phyloP scores from a whole-genome alignment of 2,888 invertebrate species.

The Drepanosiphum platanoidis region DNA sequence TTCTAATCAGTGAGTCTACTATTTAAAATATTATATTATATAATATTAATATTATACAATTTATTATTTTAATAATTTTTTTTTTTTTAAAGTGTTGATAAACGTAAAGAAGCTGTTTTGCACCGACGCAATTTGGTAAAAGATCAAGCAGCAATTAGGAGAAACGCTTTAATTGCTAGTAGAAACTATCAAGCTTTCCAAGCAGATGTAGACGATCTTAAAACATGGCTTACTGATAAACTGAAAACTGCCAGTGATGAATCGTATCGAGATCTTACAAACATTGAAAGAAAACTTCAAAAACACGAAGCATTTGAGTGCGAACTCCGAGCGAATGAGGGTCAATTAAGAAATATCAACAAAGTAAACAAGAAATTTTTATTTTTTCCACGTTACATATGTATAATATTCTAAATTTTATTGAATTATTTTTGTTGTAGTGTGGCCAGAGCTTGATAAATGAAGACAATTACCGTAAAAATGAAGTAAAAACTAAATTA shows the following conservation, averaged over 20 bases:
- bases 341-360: constrained; percentile 86
- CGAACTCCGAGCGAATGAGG: constrained; percentile 93
- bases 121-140: constrained; percentile 80
- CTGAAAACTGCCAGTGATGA: constrained; percentile 90
- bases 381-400: background rate
- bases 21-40: background rate
- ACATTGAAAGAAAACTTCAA: constrained; percentile 90
- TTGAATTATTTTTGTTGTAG: constrained; percentile 65
- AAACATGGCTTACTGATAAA: constrained; percentile 92
- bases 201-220: constrained; percentile 89
- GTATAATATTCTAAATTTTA: background rate
- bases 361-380: constrained; percentile 69
- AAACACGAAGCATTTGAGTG: constrained; percentile 97
- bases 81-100: constrained; percentile 74
- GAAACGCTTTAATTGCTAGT: constrained; percentile 81
- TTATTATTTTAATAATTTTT: background rate
- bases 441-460: constrained; percentile 78
- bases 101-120: constrained; percentile 79
- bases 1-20: constrained; percentile 74
- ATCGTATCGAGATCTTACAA: constrained; percentile 88
- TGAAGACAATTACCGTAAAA: constrained; percentile 77
- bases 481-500: constrained; percentile 76
- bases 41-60: background rate
- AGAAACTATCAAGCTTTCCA: constrained; percentile 92
- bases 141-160: constrained; percentile 78